These are phyloP conservation scores for Sciurus carolinensis DNA, from an alignment of 2,797 vertebrate species.

Conservation along the genomic window DNA sequence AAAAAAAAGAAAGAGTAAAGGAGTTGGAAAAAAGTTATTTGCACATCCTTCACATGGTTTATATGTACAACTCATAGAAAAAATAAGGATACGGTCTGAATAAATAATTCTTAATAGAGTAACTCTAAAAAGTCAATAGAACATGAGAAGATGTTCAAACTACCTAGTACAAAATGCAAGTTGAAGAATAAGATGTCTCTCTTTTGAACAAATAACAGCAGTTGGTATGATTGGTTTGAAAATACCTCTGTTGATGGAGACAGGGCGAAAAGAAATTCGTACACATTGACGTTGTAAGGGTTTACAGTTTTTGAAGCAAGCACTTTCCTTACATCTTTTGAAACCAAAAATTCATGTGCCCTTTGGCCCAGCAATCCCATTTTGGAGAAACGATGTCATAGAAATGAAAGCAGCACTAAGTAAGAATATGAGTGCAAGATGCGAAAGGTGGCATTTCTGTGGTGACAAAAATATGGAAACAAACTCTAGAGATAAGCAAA, in stretches of 20 bases:
- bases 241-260: neutral
- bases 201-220: neutral
- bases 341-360: neutral
- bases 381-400: neutral
- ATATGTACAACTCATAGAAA: neutral
- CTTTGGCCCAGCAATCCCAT: neutral
- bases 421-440: neutral
- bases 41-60: neutral
- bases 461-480: conserved; percentile 18
- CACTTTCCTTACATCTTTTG: neutral
- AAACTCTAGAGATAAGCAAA: neutral
- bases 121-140: neutral
- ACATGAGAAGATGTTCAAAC: neutral
- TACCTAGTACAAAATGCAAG: neutral
- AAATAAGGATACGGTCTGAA: neutral
- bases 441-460: neutral
- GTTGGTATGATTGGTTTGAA: neutral
- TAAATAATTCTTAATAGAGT: neutral
- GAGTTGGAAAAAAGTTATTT: neutral
- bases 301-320: neutral
- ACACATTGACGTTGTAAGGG: neutral
- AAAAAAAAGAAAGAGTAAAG: no score
- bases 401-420: neutral
- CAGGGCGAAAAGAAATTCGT: neutral
- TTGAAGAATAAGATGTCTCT: neutral